These are phyloP conservation scores for Philaethria dido DNA, from an alignment of 2,888 invertebrate species.

Conservation along the genomic window DNA sequence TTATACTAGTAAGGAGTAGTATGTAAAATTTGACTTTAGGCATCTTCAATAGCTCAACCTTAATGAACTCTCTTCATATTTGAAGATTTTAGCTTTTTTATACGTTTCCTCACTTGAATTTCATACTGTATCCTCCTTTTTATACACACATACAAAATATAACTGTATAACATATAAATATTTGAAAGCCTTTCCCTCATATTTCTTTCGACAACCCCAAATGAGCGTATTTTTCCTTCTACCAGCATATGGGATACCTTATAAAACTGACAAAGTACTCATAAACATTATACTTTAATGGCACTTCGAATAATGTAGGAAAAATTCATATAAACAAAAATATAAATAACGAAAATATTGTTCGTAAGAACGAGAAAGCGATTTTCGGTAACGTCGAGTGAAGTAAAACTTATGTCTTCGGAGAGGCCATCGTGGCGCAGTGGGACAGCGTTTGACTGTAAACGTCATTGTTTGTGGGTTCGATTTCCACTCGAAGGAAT, in stretches of 20 bases:
- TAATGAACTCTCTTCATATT: too few relatives aligned
- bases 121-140: not conserved
- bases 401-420: not conserved
- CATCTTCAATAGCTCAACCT: too few relatives aligned
- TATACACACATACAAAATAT: conserved; percentile 1
- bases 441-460: too few relatives aligned
- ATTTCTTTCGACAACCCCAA: conserved; percentile 25
- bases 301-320: conserved; percentile 15
- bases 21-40: too few relatives aligned
- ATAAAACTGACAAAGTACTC: conserved; percentile 36
- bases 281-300: conserved; percentile 34
- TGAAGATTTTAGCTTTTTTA: too few relatives aligned
- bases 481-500: too few relatives aligned
- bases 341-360: conserved; percentile 21
- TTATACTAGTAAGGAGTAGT: too few relatives aligned
- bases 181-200: conserved; percentile 5
- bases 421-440: too few relatives aligned
- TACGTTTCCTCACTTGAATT: not conserved
- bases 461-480: too few relatives aligned
- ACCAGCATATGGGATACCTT: conserved; percentile 33
- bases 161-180: conserved; percentile 14
- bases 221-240: conserved; percentile 26
- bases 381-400: not conserved
- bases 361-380: not conserved
- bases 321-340: conserved; percentile 27